Base-by-base conservation (phyloP, 2,797 vertebrate genomes). In the Bradypodion pumilum region DNA sequence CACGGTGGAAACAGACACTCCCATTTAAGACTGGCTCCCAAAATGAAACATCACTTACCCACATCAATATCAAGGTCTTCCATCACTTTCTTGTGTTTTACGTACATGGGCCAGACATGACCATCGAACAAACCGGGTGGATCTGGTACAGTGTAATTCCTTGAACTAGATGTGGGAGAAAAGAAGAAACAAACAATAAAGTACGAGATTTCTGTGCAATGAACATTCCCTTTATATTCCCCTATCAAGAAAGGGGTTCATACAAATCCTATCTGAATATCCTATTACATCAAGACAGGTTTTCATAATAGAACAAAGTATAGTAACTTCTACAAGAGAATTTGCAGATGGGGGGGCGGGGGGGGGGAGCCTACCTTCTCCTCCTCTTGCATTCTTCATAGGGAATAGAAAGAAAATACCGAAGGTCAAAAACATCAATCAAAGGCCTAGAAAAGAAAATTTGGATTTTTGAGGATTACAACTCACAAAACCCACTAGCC, bases 341-440 rank as follows among this genome's bases (percentile, higher is more conserved):
- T 77, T 29, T 77, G 25, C 59, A 29, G 7, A 27, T 40, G 19
- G n/a, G 27, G 40, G 16, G 49, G n/a, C n/a, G n/a, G 25, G 7
- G 13, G 35, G 32, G 6, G 52, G 23, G 13, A n/a, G 59, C 95
- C 94, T 93, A 98, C 98, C 97, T 96, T 92, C 98, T 98, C 93
- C 98, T 98, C 94, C 95, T 97, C 96, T 98, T 98, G 95, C 98
- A 98, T 94, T 98, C 98, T 96, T 98, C 97, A 29, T 98, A 98
- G 1, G 98, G 98, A 96, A 98, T 97, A 93, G 97, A 98, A 95
- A 98, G 97, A 88, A 98, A 98, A 92, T 96, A 98, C 35, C 97
- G 94, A 85, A 97, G 96, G 95, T 98, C 95, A 87, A 98, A 96
- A 88, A 98, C 95, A 9, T 98, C 96, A 84, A 98, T 98, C 96